Conservation (phyloP, 35 echinoderm and acorn worm species). For the Apostichopus japonicus region DNA sequence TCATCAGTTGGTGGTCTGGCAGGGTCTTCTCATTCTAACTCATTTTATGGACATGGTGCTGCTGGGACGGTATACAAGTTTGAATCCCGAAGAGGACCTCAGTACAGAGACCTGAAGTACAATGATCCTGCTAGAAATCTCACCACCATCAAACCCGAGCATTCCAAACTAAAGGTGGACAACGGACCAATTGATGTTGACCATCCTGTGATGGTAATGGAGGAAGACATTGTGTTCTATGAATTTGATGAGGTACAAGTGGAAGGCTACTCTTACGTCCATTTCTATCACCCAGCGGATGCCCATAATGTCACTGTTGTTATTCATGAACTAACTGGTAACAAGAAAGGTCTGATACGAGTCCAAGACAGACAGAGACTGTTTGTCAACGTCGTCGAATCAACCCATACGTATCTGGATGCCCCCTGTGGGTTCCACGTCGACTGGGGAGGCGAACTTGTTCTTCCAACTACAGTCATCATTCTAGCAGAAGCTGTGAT, state of each 20-base stretch:
- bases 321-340: constrained; percentile 86
- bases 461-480: constrained; percentile 82
- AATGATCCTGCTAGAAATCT: constrained; percentile 69
- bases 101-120: constrained; percentile 95
- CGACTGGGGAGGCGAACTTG: constrained; percentile 55
- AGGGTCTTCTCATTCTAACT: constrained; percentile 28
- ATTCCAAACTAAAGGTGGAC: constrained; percentile 81
- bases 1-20: constrained; percentile 60
- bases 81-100: constrained; percentile 85
- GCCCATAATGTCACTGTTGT: constrained; percentile 88
- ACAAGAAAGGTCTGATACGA: constrained; percentile 79
- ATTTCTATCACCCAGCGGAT: constrained; percentile 84
- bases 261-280: constrained; percentile 82
- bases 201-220: constrained; percentile 90
- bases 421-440: constrained; percentile 85
- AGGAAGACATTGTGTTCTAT: constrained; percentile 82
- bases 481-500: constrained; percentile 68
- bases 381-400: constrained; percentile 77
- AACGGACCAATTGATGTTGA: constrained; percentile 78
- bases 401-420: constrained; percentile 92
- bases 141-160: constrained; percentile 87
- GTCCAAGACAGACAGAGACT: constrained; percentile 76
- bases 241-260: constrained; percentile 96
- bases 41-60: constrained; percentile 74
- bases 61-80: constrained; percentile 94